Base-by-base conservation (phyloP, 1,140 invertebrate genomes). In the Drosophila athabasca region DNA sequence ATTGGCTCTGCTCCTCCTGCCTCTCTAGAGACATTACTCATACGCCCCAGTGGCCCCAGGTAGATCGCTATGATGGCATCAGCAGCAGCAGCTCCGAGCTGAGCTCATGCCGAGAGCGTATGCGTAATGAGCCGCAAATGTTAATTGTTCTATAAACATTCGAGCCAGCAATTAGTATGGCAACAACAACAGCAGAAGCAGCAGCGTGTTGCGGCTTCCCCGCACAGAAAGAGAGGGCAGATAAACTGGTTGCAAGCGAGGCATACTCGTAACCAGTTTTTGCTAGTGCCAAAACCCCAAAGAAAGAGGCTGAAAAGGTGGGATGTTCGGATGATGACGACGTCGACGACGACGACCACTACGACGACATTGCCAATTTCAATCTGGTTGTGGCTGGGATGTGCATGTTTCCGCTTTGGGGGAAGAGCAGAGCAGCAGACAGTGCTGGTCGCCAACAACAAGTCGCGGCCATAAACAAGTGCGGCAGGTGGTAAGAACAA, bases 71-170 rank as follows among this genome's bases (percentile, higher is more conserved):
- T 69, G 66, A 69, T 69, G 64, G 44, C 66, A 69, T 69, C 66
- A 39, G 49, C 24, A 31, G 35, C 35, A 35, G 35, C 35, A 35
- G 31, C 31, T 5, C 35, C 49, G 53, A 43, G 45, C 72, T 76
- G 71, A 76, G 71, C 73, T 76, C 73, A 76, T 76, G 49, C 59
- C 46, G 44, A 50, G 46, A 51, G 8, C 53, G 68, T 78, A 78
- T 78, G 62, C 72, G 71, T 79, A 80, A 77, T 82, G 57, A 59
- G 74, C 57, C 52, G 72, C 57, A 76, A 76, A 76, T 76, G 73
- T 76, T 76, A 76, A 76, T 76, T 76, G 72, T 76, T 76, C 64
- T 76, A 76, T 76, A 76, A 76, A 76, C 73, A 76, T 76, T 76
- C 54, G 51, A 68, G 72, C 51, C 72, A 75, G 57, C 73, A 76